Percentiles rank a stretch among this genome's conserved stretches.
These are phyloP conservation scores for Drosophila simulans DNA, from an alignment of 1,140 invertebrate species.

Conservation along the genomic window DNA sequence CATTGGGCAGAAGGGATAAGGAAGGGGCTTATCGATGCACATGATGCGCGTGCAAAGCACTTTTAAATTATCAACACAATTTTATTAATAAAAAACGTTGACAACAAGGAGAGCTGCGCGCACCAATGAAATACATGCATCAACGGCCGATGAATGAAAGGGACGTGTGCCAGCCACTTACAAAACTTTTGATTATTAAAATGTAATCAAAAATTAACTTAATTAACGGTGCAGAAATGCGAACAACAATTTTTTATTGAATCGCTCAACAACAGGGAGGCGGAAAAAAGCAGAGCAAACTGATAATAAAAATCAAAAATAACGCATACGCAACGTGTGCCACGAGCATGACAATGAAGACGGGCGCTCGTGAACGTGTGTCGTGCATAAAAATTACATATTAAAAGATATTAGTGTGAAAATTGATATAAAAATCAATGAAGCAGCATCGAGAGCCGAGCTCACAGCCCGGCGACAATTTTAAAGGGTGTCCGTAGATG, in stretches of 20 bases:
- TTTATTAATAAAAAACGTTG: constrained; percentile 59
- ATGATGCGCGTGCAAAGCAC: constrained; percentile 76
- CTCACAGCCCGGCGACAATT: constrained; percentile 41
- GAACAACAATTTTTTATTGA: constrained; percentile 52
- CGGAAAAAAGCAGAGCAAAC: constrained; percentile 19
- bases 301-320: constrained; percentile 78
- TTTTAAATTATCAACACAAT: constrained; percentile 78
- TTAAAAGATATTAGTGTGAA: constrained; percentile 81
- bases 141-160: neutral
- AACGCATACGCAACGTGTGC: constrained; percentile 63
- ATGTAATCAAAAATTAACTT: constrained; percentile 82
- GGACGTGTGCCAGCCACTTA: constrained; percentile 54
- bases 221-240: constrained; percentile 69
- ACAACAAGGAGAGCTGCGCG: constrained; percentile 2
- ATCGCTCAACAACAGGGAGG: constrained; percentile 24
- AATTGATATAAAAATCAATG: constrained; percentile 83
- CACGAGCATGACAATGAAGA: constrained; percentile 27
- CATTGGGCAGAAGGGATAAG: constrained; percentile 13
- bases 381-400: constrained; percentile 82
- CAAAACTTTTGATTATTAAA: constrained; percentile 77
- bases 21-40: constrained; percentile 73
- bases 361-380: constrained; percentile 25
- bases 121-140: constrained; percentile 15
- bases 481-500: constrained; percentile 61
- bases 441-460: constrained; percentile 44